A percentile compares a stretch with the other conserved stretches of the same genome.
Evolutionary conservation across 2,888 invertebrate genomes (phyloP).

Genomic region (Tenthredo distinguenda): DNA sequence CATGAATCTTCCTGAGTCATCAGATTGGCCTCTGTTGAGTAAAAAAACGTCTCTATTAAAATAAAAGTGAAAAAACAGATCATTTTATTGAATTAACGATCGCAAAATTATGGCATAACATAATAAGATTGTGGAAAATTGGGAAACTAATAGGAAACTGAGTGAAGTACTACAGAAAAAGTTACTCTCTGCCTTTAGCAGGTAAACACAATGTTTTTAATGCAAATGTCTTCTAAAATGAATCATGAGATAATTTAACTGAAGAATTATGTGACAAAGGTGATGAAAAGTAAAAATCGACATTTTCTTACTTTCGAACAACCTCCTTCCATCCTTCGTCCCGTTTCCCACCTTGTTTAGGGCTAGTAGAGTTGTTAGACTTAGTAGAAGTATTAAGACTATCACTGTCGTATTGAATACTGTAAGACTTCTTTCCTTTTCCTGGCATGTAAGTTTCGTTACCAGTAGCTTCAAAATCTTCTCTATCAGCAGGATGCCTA

Average conservation of each 20-base stretch:
- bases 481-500: constrained; percentile 86
- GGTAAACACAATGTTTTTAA: too few relatives aligned
- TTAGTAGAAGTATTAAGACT: constrained; percentile 69
- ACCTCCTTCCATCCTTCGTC: constrained; percentile 99
- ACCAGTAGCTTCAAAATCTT: constrained; percentile 87
- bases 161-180: too few relatives aligned
- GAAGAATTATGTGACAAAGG: background rate
- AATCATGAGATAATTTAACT: too few relatives aligned
- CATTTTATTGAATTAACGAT: background rate
- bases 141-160: background rate
- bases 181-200: too few relatives aligned
- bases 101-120: background rate
- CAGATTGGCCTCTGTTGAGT: constrained; percentile 72
- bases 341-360: constrained; percentile 84
- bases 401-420: constrained; percentile 71
- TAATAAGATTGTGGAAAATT: background rate
- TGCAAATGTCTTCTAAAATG: background rate
- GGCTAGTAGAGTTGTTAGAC: constrained; percentile 82
- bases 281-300: background rate
- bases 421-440: constrained; percentile 75
- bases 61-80: background rate
- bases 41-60: constrained; percentile 29
- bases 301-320: constrained; percentile 85
- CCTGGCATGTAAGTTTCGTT: constrained; percentile 81
- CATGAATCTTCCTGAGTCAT: constrained; percentile 76